Evolutionary conservation across 2,888 invertebrate species (phyloP), one percentile per base, ranked within the genome.

Genomic region (Brachyopa scutellaris): DNA sequence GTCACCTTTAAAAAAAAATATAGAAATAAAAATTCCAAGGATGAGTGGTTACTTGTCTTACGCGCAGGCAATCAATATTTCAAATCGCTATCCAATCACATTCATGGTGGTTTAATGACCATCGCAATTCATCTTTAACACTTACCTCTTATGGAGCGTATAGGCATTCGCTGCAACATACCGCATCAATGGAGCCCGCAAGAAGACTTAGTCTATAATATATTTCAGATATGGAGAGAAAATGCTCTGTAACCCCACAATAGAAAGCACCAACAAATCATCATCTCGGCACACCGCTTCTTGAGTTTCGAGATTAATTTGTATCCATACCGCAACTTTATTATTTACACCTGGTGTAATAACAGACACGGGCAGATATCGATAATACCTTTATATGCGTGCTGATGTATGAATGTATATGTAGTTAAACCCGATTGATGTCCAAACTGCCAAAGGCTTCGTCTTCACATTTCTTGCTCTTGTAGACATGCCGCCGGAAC

Each of bases 291-390:
- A 76, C 66, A 66, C 80, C 66, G 61, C 66, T 83, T 83, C 72
- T 73, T 67, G 66, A 78, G 72, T 83, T 83, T 67, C 72, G 72
- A 78, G 67, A 83, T 83, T 83, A 83, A 83, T 78, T 78, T 78
- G 67, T 73, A 73, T 73, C 83, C 57, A 67, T 78, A 83, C 78
- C 78, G 73, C 83, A 83, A 73, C 72, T 78, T 83, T 73, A 78
- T 83, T 78, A 66, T 78, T 78, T 73, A 83, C 67, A 80, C 80
- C 80, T 80, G 80, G 80, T 80, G 74, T 80, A 80, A 80, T 79
- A 79, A 79, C 79, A 73, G 79, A 11, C 79, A 79, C 47, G 66
- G 61, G 61, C 79, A 73, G 73, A 79, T 67, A 82, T 82, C 64
- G 77, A 64, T 77, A 82, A 77, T 72, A 72, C 64, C 57, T 59